phyloP scores from a whole-genome alignment of 2,888 invertebrate genomes.

The Encarsia formosa region DNA sequence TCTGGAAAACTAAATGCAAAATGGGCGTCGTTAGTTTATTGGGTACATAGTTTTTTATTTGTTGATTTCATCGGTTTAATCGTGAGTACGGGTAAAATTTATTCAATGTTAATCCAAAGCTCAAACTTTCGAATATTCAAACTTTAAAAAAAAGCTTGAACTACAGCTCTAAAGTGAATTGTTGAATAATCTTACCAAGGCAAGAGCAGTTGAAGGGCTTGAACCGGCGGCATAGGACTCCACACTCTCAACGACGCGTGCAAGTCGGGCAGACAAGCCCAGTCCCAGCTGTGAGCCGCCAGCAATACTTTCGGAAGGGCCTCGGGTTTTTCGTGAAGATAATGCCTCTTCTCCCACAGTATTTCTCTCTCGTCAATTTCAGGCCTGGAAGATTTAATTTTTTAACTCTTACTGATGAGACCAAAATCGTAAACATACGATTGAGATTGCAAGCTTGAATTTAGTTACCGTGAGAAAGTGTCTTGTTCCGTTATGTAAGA shows the following conservation, averaged over 20 bases:
- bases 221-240: conserved; percentile 78
- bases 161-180: too few species aligned
- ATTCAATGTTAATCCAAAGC: too few species aligned
- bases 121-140: too few species aligned
- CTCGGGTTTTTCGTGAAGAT: conserved; percentile 76
- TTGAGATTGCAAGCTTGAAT: too few species aligned
- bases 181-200: conserved; percentile 66
- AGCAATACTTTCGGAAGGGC: conserved; percentile 82
- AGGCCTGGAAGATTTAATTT: conserved; percentile 51
- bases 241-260: conserved; percentile 85
- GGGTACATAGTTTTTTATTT: too few species aligned
- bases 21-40: too few species aligned
- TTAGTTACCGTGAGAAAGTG: conserved; percentile 59
- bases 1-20: conserved; percentile 76
- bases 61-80: neutral
- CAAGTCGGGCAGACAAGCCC: conserved; percentile 79
- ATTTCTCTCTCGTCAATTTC: conserved; percentile 71
- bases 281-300: conserved; percentile 90
- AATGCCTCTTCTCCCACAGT: conserved; percentile 91
- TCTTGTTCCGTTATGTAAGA: conserved; percentile 71
- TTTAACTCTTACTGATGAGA: neutral
- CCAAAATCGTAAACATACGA: neutral
- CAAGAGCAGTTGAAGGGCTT: conserved; percentile 85
- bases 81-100: neutral
- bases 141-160: too few species aligned